Percentiles rank a stretch among this genome's conserved stretches.
Evolutionary conservation across 1,140 invertebrate species (phyloP).

Genomic region (Lordiphosa clarofinis): DNA sequence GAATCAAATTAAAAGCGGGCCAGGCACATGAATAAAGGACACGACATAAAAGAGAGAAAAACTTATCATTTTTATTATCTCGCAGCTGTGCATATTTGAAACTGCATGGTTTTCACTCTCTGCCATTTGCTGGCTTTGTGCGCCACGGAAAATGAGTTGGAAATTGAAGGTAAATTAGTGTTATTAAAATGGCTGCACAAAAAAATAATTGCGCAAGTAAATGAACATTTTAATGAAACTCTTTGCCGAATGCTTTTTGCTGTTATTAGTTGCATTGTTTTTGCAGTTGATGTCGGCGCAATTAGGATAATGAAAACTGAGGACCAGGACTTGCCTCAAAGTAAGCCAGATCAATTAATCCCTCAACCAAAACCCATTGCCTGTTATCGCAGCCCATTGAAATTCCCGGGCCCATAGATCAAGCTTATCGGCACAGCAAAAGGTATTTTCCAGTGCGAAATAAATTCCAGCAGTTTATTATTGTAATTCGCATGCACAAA

Average conservation of each 20-base stretch:
- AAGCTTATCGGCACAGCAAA: constrained; percentile 68
- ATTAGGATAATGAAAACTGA: constrained; percentile 45
- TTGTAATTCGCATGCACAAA: constrained; percentile 64
- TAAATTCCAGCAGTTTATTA: constrained; percentile 71
- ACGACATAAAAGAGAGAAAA: constrained; percentile 22
- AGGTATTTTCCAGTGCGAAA: constrained; percentile 70
- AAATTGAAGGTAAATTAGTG: constrained; percentile 73
- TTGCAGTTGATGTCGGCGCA: constrained; percentile 41
- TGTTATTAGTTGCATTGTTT: constrained; percentile 40
- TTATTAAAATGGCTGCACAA: constrained; percentile 73
- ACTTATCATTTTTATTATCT: constrained; percentile 61
- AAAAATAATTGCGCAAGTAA: constrained; percentile 70
- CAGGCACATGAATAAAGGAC: not conserved
- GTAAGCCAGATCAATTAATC: constrained; percentile 45
- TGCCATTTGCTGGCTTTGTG: constrained; percentile 37
- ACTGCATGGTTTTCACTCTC: constrained; percentile 13
- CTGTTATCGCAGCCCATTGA: constrained; percentile 57
- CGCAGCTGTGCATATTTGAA: constrained; percentile 49
- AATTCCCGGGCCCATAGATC: constrained; percentile 55
- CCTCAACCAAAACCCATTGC: constrained; percentile 42
- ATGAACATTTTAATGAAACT: constrained; percentile 75
- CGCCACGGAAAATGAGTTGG: constrained; percentile 35
- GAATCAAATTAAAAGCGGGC: constrained; percentile 51
- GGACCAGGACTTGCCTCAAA: not conserved
- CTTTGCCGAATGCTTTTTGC: constrained; percentile 49